Conservation (phyloP, 1,140 invertebrate species). For the Drosophila santomea region DNA sequence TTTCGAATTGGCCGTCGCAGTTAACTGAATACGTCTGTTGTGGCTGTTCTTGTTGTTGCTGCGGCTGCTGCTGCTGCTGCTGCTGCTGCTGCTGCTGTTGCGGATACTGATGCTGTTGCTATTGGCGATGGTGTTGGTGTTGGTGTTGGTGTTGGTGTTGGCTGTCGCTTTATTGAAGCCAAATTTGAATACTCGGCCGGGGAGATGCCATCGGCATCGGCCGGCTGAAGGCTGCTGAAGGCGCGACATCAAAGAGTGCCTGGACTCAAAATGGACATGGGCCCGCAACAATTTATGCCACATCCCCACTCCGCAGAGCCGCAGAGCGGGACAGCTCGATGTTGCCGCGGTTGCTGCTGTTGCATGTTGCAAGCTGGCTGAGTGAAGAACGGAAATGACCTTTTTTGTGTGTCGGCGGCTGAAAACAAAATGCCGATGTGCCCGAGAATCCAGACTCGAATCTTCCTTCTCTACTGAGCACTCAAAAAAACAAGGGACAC, state of each 20-base stretch:
- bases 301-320: slow-evolving; percentile 5
- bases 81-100: slow-evolving; percentile 43
- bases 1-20: slow-evolving; percentile 77
- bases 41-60: slow-evolving; percentile 26
- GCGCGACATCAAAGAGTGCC: slow-evolving; percentile 82
- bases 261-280: slow-evolving; percentile 82
- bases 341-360: slow-evolving; percentile 18
- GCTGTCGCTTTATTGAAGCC: slow-evolving; percentile 82
- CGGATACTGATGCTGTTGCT: slow-evolving; percentile 29
- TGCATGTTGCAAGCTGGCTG: slow-evolving; percentile 46
- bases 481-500: slow-evolving; percentile 5
- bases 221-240: slow-evolving; percentile 51
- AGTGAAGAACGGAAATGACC: slow-evolving; percentile 75
- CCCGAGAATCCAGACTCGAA: slow-evolving; percentile 28
- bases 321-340: slow-evolving; percentile 25
- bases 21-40: slow-evolving; percentile 37
- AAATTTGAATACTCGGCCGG: slow-evolving; percentile 81
- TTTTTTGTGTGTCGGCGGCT: slow-evolving; percentile 63
- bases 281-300: slow-evolving; percentile 81
- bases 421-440: slow-evolving; percentile 75
- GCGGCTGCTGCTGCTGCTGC: slow-evolving; percentile 26
- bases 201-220: slow-evolving; percentile 46
- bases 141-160: slow-evolving; percentile 54
- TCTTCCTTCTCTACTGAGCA: slow-evolving; percentile 30
- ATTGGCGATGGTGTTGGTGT: slow-evolving; percentile 38